Evolutionary conservation across 1,140 invertebrate species (phyloP), one percentile per base, ranked within the genome.

Genomic region (Drosophila lini): DNA sequence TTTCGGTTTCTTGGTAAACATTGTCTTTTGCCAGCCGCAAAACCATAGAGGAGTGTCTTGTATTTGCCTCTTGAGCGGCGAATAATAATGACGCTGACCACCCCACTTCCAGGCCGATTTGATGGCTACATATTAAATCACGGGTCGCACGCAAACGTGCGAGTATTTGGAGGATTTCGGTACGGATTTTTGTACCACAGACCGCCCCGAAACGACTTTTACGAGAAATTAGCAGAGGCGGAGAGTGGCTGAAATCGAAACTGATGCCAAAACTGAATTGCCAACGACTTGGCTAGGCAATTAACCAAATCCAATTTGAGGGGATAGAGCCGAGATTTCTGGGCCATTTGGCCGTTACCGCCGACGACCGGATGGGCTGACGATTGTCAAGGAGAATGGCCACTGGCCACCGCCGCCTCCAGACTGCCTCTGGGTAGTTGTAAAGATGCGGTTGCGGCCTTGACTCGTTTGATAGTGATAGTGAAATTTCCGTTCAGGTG

Each of bases 51-150:
- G 52, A 53, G 52, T 38, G 11, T 5, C 13, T 50, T 16, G 28
- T 52, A 65, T 63, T 73, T 59, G 71, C 48, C 48, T 34, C 19
- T 45, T 69, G 32, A 45, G 34, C 55, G 71, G 61, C 55, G 38
- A 75, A 34, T 63, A 50, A 63, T 74, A 45, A 76, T 81, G 57
- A 79, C 80, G 63, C 34, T 25, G 41, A 28, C 52, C 50, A 69
- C 47, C 55, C 31, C 56, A 67, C 65, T 65, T 79, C 70, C 64
- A 73, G 67, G 32, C 74, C 58, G 53, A 64, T 53, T 70, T 70
- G 45, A 73, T 88, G 53, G 73, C 64, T 32, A 65, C 77, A 74
- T 89, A 83, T 83, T 65, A 80, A 89, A 83, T 59, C 77, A 64
- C 60, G 32, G 67, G 44, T 36, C 22, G 55, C 70, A 81, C 70